phyloP scores from a whole-genome alignment of 2,888 invertebrate genomes.

The Cyclophora albipunctata region DNA sequence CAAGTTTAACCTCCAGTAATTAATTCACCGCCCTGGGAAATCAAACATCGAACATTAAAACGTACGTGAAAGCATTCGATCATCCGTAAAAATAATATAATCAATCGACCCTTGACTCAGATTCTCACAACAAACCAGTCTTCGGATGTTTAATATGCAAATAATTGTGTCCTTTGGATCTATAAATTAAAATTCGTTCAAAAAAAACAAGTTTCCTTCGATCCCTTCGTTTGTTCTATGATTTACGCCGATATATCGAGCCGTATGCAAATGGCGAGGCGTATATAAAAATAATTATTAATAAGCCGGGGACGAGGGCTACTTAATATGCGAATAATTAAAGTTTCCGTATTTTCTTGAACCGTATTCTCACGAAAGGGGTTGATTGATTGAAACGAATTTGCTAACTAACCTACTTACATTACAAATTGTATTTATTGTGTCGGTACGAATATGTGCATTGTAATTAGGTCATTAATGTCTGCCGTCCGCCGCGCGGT shows the following conservation, averaged over 20 bases:
- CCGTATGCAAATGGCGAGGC: constrained; percentile 55
- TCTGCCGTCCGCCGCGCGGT: no score
- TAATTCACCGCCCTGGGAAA: constrained; percentile 19
- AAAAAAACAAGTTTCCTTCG: constrained; percentile 48
- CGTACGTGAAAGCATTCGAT: constrained; percentile 30
- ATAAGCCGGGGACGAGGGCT: constrained; percentile 39
- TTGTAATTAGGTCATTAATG: no score
- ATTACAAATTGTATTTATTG: neutral
- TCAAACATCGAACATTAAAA: constrained; percentile 10
- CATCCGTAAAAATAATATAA: constrained; percentile 49
- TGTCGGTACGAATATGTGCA: no score
- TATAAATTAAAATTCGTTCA: constrained; percentile 61
- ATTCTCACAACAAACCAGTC: constrained; percentile 53
- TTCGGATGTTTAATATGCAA: constrained; percentile 53
- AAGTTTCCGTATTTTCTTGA: constrained; percentile 56
- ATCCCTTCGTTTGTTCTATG: constrained; percentile 68
- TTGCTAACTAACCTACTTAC: constrained; percentile 19
- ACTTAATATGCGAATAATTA: constrained; percentile 73
- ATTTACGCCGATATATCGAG: constrained; percentile 59
- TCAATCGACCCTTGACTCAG: constrained; percentile 30
- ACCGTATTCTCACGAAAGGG: constrained; percentile 64
- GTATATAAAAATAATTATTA: constrained; percentile 50
- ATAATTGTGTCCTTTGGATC: constrained; percentile 56
- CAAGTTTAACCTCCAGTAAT: constrained; percentile 11
- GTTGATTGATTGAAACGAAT: constrained; percentile 49